Percentiles rank a stretch among this genome's conserved stretches.
Conservation (phyloP, 2,888 invertebrate genomes). For the Aspidiotus rigidus region DNA sequence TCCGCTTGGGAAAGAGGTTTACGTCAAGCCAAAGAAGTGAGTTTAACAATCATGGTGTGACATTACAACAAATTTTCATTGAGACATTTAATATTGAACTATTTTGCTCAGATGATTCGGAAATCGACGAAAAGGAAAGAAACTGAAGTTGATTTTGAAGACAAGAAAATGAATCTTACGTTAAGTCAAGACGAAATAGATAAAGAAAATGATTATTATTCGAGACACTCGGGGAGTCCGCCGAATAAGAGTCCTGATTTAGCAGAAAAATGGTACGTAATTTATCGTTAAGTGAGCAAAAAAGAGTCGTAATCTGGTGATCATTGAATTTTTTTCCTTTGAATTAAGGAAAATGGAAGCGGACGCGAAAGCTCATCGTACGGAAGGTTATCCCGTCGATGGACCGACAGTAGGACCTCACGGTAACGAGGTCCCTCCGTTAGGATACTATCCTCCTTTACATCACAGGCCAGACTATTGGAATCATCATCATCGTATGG, state of each 20-base stretch:
- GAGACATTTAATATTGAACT: background rate
- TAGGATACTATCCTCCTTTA: conserved; percentile 24
- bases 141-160: conserved; percentile 90
- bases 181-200: conserved; percentile 66
- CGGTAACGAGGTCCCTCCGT: conserved; percentile 19
- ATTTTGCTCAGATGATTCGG: conserved; percentile 56
- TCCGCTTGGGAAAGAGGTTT: conserved; percentile 94
- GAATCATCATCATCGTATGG: conserved; percentile 34
- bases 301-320: background rate
- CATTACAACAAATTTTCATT: too few species aligned
- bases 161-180: conserved; percentile 85
- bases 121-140: conserved; percentile 89
- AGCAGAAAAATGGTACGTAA: conserved; percentile 23
- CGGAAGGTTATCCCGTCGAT: conserved; percentile 10
- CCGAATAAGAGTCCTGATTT: conserved; percentile 23
- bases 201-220: conserved; percentile 59
- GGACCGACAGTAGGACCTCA: conserved; percentile 12
- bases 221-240: conserved; percentile 50
- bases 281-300: background rate
- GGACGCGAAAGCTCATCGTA: conserved; percentile 24
- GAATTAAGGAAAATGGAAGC: conserved; percentile 22
- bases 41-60: too few species aligned
- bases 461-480: conserved; percentile 36
- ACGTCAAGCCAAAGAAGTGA: conserved; percentile 84
- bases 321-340: background rate